These are phyloP conservation scores for Phalera bucephala DNA, from an alignment of 2,888 invertebrate species.

Conservation along the genomic window DNA sequence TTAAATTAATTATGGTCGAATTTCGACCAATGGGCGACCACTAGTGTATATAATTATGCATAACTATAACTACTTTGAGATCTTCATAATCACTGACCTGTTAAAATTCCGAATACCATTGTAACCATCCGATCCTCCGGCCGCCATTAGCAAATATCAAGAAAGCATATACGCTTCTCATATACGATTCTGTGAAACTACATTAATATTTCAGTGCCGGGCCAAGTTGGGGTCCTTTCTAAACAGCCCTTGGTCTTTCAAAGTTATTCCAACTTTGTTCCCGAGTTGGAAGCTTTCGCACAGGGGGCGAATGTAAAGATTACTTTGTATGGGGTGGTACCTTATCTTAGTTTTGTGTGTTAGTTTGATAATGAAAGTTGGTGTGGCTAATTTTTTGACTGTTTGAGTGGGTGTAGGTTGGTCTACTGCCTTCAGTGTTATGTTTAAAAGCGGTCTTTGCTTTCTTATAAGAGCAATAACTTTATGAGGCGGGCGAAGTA, in stretches of 20 bases:
- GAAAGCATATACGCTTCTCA: constrained; percentile 61
- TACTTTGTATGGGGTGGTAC: constrained; percentile 62
- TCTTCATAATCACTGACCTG: constrained; percentile 4
- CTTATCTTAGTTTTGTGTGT: constrained; percentile 73
- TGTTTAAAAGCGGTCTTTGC: no score
- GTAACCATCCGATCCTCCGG: constrained; percentile 28
- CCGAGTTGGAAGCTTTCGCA: constrained; percentile 53
- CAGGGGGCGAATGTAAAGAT: constrained; percentile 70
- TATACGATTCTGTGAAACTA: constrained; percentile 80
- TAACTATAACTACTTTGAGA: no score
- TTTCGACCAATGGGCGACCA: no score
- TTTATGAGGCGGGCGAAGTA: no score
- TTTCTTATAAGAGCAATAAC: no score
- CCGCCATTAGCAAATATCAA: constrained; percentile 58
- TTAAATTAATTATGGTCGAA: no score
- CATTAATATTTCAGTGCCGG: constrained; percentile 79
- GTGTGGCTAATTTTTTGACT: constrained; percentile 26
- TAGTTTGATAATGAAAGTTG: constrained; percentile 54
- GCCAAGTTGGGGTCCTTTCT: constrained; percentile 77
- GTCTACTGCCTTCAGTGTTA: no score
- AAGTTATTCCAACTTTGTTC: constrained; percentile 81
- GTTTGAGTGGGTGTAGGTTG: no score
- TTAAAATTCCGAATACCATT: constrained; percentile 22
- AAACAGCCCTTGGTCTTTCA: constrained; percentile 83
- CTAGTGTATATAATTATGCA: no score